These are phyloP conservation scores for Drosophila pegasa DNA, from an alignment of 2,888 invertebrate genomes.

Conservation along the genomic window DNA sequence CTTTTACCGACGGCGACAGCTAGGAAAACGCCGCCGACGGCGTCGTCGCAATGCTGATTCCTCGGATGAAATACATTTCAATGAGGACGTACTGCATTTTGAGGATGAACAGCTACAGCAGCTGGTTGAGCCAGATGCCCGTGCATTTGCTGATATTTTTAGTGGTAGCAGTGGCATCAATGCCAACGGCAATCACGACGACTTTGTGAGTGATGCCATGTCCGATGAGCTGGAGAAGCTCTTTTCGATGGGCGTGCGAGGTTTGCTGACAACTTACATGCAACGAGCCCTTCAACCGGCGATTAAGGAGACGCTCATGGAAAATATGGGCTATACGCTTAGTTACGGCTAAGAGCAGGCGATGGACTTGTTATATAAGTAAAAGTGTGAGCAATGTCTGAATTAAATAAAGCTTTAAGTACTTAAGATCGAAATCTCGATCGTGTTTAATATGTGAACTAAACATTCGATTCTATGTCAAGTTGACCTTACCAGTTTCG, in stretches of 20 bases:
- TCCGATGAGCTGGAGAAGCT: conserved; percentile 93
- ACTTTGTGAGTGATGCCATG: conserved; percentile 87
- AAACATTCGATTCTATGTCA: background rate
- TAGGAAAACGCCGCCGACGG: conserved; percentile 62
- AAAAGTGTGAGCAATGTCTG: conserved; percentile 30
- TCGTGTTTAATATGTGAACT: background rate
- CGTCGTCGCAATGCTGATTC: conserved; percentile 40
- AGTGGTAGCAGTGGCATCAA: conserved; percentile 23
- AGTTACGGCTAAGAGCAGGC: conserved; percentile 89
- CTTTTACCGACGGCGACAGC: conserved; percentile 65
- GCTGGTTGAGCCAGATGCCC: conserved; percentile 82
- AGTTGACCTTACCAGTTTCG: conserved; percentile 75
- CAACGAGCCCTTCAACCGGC: conserved; percentile 93
- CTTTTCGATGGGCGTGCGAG: conserved; percentile 92
- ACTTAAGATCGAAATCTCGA: conserved; percentile 7
- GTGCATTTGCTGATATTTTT: conserved; percentile 83
- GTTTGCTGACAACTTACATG: conserved; percentile 92
- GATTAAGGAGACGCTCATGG: conserved; percentile 93
- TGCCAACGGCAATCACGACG: conserved; percentile 82
- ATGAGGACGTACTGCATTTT: conserved; percentile 80
- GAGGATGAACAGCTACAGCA: conserved; percentile 78
- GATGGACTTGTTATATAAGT: conserved; percentile 23
- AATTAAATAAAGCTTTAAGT: conserved; percentile 53
- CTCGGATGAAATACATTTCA: conserved; percentile 76
- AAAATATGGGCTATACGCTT: conserved; percentile 94